A percentile compares a stretch with the other conserved stretches of the same genome.
Conservation (phyloP, 2,113 vertebrate species). For the Paralichthys olivaceus region DNA sequence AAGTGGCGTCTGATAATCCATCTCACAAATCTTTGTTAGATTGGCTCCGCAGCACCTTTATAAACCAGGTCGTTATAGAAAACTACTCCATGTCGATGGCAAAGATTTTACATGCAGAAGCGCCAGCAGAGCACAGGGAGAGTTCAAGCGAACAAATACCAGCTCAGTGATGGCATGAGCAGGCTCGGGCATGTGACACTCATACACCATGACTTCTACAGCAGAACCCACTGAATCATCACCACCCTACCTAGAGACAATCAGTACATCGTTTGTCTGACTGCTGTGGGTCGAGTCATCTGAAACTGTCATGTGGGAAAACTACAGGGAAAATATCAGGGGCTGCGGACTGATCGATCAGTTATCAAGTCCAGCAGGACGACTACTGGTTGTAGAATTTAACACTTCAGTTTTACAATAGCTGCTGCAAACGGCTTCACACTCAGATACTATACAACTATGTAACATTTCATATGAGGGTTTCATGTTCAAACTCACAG, state of each 20-base stretch:
- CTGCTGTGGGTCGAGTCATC: neutral
- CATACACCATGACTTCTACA: conserved; percentile 37
- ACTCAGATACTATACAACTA: neutral
- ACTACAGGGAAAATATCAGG: conserved; percentile 7
- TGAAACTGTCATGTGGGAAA: conserved; percentile 16
- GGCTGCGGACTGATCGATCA: neutral
- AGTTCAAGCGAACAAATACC: conserved; percentile 46
- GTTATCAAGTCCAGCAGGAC: neutral
- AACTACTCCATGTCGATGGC: neutral
- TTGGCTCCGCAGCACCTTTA: too few relatives aligned
- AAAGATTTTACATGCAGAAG: neutral
- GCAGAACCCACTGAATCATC: conserved; percentile 44
- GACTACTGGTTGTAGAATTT: neutral
- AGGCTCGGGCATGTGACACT: conserved; percentile 62
- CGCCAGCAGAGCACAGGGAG: neutral
- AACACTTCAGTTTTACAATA: too few relatives aligned
- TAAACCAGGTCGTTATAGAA: too few relatives aligned
- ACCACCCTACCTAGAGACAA: conserved; percentile 15
- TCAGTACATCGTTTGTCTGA: conserved; percentile 29
- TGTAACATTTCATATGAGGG: too few relatives aligned
- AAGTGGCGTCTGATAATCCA: too few relatives aligned
- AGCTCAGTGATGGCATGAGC: conserved; percentile 62
- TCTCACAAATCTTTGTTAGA: too few relatives aligned
- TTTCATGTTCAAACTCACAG: neutral
- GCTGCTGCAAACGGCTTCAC: neutral